Percentiles rank a stretch among this genome's conserved stretches.
Evolutionary conservation across 2,113 vertebrate species (phyloP).

Genomic region (Rhinichthys klamathensis): DNA sequence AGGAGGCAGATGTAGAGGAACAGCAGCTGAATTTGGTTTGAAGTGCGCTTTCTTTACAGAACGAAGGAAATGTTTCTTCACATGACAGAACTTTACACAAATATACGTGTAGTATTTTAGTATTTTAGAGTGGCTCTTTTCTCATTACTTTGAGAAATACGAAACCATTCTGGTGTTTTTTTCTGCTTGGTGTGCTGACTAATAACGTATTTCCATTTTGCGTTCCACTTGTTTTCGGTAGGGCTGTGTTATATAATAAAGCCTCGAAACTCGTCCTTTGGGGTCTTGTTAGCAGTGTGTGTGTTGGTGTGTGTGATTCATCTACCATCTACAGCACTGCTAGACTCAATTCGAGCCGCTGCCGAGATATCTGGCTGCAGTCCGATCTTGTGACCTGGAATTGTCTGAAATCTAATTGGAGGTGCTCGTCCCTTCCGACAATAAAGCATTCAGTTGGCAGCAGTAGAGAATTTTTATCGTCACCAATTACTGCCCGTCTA

Average conservation of each 20-base stretch:
- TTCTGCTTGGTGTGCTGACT: slow-evolving; percentile 25
- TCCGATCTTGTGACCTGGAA: slow-evolving; percentile 6
- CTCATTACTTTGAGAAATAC: neutral
- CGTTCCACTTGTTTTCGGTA: slow-evolving; percentile 5
- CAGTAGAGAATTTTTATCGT: neutral
- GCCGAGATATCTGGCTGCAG: neutral
- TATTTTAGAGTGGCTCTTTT: neutral
- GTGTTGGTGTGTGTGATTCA: slow-evolving; percentile 27
- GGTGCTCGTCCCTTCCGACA: slow-evolving; percentile 8
- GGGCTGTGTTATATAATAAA: slow-evolving; percentile 35
- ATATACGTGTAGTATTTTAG: neutral
- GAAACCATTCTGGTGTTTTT: slow-evolving; percentile 1
- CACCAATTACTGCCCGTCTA: neutral
- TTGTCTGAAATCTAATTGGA: slow-evolving; percentile 34
- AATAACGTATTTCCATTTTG: slow-evolving; percentile 27
- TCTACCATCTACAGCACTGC: slow-evolving; percentile 2
- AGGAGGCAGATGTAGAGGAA: neutral
- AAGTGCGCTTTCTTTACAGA: neutral
- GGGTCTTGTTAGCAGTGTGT: slow-evolving; percentile 24
- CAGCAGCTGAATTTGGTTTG: neutral
- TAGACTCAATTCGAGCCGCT: neutral
- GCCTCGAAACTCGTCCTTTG: slow-evolving; percentile 11
- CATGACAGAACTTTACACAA: neutral
- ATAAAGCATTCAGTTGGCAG: slow-evolving; percentile 6
- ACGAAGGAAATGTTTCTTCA: neutral